phyloP scores from a whole-genome alignment of 2,797 vertebrate species.

The Enteromius afrohamiltoni region DNA sequence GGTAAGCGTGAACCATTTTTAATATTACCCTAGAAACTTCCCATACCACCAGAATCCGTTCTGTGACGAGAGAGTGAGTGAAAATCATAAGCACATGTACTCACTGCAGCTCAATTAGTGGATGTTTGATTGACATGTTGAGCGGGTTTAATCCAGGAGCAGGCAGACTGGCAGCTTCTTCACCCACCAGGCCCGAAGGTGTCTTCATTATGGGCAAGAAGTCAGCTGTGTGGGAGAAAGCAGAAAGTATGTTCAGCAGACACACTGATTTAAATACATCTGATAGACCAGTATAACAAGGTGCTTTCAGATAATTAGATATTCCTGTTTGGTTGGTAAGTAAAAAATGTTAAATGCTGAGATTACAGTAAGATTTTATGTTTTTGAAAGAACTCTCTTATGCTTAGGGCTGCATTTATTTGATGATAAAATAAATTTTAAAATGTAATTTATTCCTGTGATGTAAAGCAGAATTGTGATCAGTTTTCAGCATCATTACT shows the following conservation, averaged over 20 bases:
- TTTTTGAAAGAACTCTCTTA: background rate
- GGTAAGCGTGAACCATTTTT: background rate
- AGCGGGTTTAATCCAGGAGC: slow-evolving; percentile 75
- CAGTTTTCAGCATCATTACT: background rate
- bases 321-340: background rate
- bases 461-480: background rate
- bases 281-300: background rate
- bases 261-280: background rate
- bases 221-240: slow-evolving; percentile 63
- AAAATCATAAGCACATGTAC: slow-evolving; percentile 57
- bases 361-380: background rate
- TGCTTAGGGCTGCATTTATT: background rate
- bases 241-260: background rate
- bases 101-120: slow-evolving; percentile 89
- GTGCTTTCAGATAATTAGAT: background rate
- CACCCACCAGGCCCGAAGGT: slow-evolving; percentile 85
- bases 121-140: slow-evolving; percentile 90
- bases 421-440: background rate
- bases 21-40: background rate
- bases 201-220: slow-evolving; percentile 85
- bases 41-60: background rate
- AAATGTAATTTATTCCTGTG: background rate
- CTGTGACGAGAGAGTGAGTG: background rate
- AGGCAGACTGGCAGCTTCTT: slow-evolving; percentile 77
- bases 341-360: background rate